Conservation (phyloP, 2,888 invertebrate species). For the Rosalia funebris region DNA sequence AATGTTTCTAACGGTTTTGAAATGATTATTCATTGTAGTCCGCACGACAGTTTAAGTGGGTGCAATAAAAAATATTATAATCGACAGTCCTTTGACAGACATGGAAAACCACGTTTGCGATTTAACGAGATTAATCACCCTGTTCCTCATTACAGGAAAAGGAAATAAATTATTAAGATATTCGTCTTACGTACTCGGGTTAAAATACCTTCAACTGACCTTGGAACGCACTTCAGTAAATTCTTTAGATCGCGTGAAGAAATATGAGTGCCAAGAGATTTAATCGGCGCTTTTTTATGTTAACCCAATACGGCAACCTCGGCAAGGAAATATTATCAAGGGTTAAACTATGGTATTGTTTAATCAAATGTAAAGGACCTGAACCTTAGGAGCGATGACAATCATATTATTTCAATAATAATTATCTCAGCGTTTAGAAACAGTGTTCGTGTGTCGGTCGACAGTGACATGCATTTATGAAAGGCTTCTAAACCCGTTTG, state of each 20-base stretch:
- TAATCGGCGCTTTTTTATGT: background rate
- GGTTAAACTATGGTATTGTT: background rate
- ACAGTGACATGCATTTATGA: background rate
- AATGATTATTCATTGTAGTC: background rate
- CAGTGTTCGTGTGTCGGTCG: background rate
- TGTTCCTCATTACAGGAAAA: background rate
- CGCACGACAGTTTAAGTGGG: background rate
- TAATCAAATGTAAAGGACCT: background rate
- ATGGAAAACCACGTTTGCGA: background rate
- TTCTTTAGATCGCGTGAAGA: slow-evolving; percentile 7
- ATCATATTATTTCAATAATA: background rate
- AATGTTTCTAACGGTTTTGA: slow-evolving; percentile 8
- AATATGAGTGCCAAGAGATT: background rate
- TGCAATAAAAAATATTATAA: slow-evolving; percentile 1
- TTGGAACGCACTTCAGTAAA: background rate
- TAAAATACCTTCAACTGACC: background rate
- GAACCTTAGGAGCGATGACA: background rate
- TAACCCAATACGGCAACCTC: background rate
- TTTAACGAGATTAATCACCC: background rate
- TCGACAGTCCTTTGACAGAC: background rate
- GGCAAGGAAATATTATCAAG: background rate
- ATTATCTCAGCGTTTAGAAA: background rate
- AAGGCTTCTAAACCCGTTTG: background rate
- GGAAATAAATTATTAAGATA: slow-evolving; percentile 1
- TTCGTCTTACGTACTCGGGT: background rate